Conservation (phyloP, 2,797 vertebrate species). For the Anableps anableps region DNA sequence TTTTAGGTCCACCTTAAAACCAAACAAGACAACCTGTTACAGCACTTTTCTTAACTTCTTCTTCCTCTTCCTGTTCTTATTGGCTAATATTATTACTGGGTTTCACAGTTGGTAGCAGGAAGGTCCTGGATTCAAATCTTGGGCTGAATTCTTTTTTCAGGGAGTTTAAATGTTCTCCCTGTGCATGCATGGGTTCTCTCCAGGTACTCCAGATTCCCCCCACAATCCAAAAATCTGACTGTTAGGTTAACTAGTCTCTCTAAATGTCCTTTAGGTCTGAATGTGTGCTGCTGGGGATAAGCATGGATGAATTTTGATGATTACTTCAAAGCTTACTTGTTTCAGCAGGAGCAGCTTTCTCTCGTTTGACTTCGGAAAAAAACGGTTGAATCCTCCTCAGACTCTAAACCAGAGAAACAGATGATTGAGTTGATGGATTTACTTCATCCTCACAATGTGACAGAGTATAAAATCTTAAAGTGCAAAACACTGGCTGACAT, state of each 20-base stretch:
- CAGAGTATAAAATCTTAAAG: not conserved
- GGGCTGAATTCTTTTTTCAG: not conserved
- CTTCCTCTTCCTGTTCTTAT: no score
- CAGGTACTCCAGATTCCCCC: no score
- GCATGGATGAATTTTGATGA: no score
- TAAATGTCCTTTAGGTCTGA: not conserved
- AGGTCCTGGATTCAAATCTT: not conserved
- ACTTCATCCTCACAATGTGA: not conserved
- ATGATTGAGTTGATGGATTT: not conserved
- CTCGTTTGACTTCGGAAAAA: slow-evolving; percentile 4
- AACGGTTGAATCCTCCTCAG: accelerated
- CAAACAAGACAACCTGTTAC: no score
- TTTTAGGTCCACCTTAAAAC: not conserved
- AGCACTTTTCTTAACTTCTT: no score
- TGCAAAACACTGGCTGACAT: not conserved
- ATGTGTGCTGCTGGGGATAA: not conserved
- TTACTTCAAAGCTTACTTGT: not conserved
- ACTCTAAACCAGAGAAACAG: not conserved
- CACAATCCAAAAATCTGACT: no score
- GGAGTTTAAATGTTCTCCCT: not conserved
- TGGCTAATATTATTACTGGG: no score
- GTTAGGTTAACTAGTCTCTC: not conserved
- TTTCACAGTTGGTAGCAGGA: not conserved
- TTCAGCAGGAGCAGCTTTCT: not conserved
- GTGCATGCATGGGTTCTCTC: not conserved